Percentiles rank a stretch among this genome's conserved stretches.
These are phyloP conservation scores for Gallinago media DNA, from an alignment of 2,113 vertebrate species.

Conservation along the genomic window DNA sequence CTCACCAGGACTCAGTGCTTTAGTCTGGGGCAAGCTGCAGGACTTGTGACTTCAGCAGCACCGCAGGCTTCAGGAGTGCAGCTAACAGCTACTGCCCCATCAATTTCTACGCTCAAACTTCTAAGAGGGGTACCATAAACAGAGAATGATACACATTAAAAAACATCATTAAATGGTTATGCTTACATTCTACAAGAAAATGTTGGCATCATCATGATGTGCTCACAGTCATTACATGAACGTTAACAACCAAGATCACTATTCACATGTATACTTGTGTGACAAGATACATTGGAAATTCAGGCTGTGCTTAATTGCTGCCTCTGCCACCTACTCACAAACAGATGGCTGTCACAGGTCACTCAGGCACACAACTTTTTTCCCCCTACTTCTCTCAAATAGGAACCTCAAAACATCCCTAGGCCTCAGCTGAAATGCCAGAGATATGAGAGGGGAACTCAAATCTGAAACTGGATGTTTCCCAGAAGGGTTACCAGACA, in stretches of 20 bases:
- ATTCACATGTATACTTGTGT: not conserved
- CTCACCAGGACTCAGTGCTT: not conserved
- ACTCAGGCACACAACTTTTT: not conserved
- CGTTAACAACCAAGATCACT: rapidly evolving
- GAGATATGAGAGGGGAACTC: not conserved
- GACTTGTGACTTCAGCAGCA: not conserved
- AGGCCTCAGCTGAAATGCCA: not conserved
- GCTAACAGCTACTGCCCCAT: not conserved
- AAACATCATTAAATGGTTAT: not conserved
- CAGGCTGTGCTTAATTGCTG: not conserved
- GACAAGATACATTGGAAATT: not conserved
- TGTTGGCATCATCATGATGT: not conserved
- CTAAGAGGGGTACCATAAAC: not conserved
- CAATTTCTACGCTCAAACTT: not conserved
- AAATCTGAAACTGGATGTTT: not conserved
- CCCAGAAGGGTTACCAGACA: not conserved
- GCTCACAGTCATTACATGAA: not conserved
- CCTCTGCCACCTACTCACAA: not conserved
- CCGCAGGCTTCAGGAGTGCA: not conserved
- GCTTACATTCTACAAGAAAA: not conserved
- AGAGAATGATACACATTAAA: not conserved
- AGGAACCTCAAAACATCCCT: not conserved
- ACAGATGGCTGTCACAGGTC: not conserved
- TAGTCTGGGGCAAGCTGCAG: not conserved
- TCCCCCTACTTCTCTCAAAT: not conserved